These are phyloP conservation scores for Penaeus japonicus DNA, from an alignment of 1,140 invertebrate genomes.

Conservation along the genomic window DNA sequence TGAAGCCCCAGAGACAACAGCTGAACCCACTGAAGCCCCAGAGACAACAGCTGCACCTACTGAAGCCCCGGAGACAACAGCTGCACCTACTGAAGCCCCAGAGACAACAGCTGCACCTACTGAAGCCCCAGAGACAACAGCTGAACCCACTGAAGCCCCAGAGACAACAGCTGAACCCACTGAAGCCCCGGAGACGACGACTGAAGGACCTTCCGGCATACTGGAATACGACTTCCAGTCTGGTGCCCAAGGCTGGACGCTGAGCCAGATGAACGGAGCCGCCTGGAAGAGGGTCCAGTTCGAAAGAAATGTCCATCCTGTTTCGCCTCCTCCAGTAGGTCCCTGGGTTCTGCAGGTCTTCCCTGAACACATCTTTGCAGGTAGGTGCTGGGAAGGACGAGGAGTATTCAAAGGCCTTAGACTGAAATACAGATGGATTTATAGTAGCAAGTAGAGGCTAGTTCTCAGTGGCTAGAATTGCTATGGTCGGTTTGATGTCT, in stretches of 20 bases:
- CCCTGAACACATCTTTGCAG: background rate
- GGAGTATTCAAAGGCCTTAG: background rate
- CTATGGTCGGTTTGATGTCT: too few relatives aligned
- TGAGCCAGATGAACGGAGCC: conserved; percentile 18
- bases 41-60: too few relatives aligned
- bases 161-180: background rate
- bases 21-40: too few relatives aligned
- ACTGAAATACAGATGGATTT: too few relatives aligned
- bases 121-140: background rate
- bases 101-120: background rate
- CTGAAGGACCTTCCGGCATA: background rate
- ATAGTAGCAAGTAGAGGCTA: too few relatives aligned
- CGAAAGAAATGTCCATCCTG: background rate
- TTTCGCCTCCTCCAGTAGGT: background rate
- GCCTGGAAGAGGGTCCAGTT: conserved; percentile 19
- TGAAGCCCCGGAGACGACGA: background rate
- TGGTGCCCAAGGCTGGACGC: background rate
- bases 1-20: too few relatives aligned
- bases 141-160: background rate
- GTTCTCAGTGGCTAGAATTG: too few relatives aligned
- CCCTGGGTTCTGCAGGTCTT: conserved; percentile 16
- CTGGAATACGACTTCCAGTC: conserved; percentile 10
- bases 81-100: background rate
- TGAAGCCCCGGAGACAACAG: background rate
- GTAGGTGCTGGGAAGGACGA: background rate